phyloP scores from a whole-genome alignment of 1,140 invertebrate genomes.

The Eriocheir sinensis region DNA sequence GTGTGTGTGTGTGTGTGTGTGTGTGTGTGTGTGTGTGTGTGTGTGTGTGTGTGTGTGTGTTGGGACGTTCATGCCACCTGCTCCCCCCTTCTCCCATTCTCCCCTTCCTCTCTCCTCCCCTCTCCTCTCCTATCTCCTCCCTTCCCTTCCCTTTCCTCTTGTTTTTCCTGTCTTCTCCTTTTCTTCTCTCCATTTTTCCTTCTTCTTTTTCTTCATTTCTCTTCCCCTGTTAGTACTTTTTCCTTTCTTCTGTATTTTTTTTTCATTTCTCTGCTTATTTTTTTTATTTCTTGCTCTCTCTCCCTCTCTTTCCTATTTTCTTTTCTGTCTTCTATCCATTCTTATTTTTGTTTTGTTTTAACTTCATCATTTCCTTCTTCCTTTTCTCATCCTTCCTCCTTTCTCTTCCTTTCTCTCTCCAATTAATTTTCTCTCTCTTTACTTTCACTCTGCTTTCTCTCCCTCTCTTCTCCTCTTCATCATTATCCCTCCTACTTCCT shows the following conservation, averaged over 20 bases:
- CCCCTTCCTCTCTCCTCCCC: constrained; percentile 1
- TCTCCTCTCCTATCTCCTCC: not conserved
- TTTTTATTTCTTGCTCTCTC: not conserved
- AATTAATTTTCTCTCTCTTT: not conserved
- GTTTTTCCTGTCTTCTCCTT: not conserved
- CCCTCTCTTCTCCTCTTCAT: not conserved
- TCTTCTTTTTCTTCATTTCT: not conserved
- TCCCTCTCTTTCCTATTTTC: not conserved
- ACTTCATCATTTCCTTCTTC: not conserved
- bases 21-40: not conserved
- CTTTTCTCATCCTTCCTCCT: not conserved
- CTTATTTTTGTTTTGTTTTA: not conserved
- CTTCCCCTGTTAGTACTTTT: not conserved
- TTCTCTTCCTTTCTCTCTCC: not conserved
- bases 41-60: not conserved
- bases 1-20: not conserved
- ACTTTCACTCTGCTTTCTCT: not conserved
- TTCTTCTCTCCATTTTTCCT: not conserved
- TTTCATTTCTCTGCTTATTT: not conserved
- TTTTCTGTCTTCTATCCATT: not conserved
- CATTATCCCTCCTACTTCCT: not conserved
- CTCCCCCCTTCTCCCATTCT: not conserved
- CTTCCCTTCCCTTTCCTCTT: not conserved
- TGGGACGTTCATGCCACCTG: not conserved
- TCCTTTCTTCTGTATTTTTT: not conserved